A percentile compares a stretch with the other conserved stretches of the same genome.
Conservation (phyloP, 2,797 vertebrate species). For the Sebastes matsubarae region DNA sequence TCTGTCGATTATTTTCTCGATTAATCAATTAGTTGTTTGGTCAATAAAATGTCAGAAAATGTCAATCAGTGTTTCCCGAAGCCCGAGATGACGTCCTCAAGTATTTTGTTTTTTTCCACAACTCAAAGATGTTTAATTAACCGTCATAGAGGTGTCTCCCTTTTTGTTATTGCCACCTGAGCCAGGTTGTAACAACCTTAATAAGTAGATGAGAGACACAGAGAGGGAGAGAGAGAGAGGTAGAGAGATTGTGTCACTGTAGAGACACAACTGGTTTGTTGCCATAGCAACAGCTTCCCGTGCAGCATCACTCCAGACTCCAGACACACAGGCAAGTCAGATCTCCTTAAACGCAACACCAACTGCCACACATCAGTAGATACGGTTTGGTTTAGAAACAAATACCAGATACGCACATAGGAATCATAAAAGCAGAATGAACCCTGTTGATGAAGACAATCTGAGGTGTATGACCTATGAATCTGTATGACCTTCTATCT, state of each 20-base stretch:
- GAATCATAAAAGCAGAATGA: neutral
- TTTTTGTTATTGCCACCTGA: too few species aligned
- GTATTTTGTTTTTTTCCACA: too few species aligned
- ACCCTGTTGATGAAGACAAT: neutral
- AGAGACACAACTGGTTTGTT: constrained; percentile 44
- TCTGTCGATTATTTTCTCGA: too few species aligned
- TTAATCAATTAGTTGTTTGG: too few species aligned
- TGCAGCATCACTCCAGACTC: constrained; percentile 28
- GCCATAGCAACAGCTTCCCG: constrained; percentile 59
- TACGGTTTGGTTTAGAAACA: neutral
- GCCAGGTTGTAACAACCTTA: too few species aligned
- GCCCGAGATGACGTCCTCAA: too few species aligned
- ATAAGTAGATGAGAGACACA: too few species aligned
- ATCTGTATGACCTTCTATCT: neutral
- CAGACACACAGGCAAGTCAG: constrained; percentile 30
- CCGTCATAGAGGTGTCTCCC: too few species aligned
- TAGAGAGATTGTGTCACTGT: neutral
- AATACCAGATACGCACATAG: neutral
- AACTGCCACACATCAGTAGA: constrained; percentile 4
- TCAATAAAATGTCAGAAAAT: too few species aligned
- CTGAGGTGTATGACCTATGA: too few species aligned
- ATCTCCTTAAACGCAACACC: constrained; percentile 17
- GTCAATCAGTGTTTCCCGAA: too few species aligned
- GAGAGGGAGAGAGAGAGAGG: neutral
- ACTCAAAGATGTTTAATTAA: too few species aligned